Conservation (phyloP, 2,113 vertebrate species). For the Verasper variegatus region DNA sequence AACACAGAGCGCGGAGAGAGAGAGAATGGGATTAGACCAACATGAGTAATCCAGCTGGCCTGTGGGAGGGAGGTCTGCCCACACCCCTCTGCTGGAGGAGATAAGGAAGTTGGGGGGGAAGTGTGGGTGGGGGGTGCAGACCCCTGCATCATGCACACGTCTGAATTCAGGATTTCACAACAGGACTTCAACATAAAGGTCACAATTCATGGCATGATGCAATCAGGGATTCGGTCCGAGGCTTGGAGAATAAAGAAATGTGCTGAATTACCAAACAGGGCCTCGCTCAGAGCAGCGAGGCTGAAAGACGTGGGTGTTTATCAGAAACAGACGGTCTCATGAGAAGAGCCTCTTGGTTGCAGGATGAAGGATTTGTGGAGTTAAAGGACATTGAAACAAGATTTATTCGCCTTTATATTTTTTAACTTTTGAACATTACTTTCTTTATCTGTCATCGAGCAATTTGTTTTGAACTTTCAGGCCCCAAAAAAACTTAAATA, state of each 20-base stretch:
- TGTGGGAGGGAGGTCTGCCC: slow-evolving; percentile 45
- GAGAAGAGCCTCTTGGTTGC: background rate
- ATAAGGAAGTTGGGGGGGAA: slow-evolving; percentile 50
- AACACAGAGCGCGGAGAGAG: slow-evolving; percentile 39
- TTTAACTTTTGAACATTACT: background rate
- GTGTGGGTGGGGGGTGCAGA: background rate
- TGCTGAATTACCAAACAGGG: background rate
- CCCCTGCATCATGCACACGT: slow-evolving; percentile 19
- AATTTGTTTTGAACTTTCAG: background rate
- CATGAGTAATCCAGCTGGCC: slow-evolving; percentile 72
- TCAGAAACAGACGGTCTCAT: background rate
- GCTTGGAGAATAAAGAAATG: too few species aligned
- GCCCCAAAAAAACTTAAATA: background rate
- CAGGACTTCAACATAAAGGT: background rate
- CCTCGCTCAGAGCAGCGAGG: background rate
- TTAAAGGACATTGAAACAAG: background rate
- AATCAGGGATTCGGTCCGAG: background rate
- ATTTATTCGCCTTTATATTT: background rate
- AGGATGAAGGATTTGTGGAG: background rate
- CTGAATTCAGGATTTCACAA: slow-evolving; percentile 3
- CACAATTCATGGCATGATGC: background rate
- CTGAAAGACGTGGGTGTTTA: background rate
- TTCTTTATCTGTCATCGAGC: background rate
- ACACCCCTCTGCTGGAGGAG: slow-evolving; percentile 68
- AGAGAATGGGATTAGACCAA: slow-evolving; percentile 75